Conservation (phyloP, 2,797 vertebrate genomes). For the Eutrigla gurnardus region DNA sequence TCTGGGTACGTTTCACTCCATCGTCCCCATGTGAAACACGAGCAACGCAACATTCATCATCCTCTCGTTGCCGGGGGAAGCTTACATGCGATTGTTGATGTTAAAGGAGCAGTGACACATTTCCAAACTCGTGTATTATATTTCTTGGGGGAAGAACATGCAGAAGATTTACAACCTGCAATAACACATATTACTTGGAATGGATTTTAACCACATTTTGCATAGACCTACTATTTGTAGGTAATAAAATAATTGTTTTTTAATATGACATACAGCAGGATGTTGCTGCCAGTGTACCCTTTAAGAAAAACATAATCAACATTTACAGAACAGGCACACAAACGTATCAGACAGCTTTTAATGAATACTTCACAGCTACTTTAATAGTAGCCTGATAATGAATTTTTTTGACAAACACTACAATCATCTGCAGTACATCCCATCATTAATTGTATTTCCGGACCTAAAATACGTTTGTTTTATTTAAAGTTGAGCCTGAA, state of each 20-base stretch:
- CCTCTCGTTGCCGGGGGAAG: neutral
- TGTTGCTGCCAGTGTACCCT: neutral
- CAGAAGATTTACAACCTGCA: neutral
- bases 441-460: slow-evolving; percentile 5
- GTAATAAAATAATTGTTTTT: neutral
- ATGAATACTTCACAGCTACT: slow-evolving; percentile 52
- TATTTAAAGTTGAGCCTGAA: neutral
- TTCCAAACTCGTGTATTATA: neutral
- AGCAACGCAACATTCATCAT: neutral
- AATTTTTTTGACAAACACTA: slow-evolving; percentile 28
- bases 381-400: slow-evolving; percentile 39
- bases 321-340: slow-evolving; percentile 17
- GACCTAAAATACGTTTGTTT: neutral
- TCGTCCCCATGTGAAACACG: slow-evolving; percentile 15
- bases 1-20: neutral
- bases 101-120: slow-evolving; percentile 22
- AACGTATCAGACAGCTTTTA: slow-evolving; percentile 41
- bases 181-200: neutral
- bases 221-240: no score
- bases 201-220: neutral
- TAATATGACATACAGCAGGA: neutral
- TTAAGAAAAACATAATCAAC: neutral
- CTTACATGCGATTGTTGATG: neutral
- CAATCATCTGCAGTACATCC: slow-evolving; percentile 29
- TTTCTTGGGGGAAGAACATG: neutral